These are phyloP conservation scores for Rousettus leschenaultii DNA, from an alignment of 2,113 vertebrate species.

Conservation along the genomic window DNA sequence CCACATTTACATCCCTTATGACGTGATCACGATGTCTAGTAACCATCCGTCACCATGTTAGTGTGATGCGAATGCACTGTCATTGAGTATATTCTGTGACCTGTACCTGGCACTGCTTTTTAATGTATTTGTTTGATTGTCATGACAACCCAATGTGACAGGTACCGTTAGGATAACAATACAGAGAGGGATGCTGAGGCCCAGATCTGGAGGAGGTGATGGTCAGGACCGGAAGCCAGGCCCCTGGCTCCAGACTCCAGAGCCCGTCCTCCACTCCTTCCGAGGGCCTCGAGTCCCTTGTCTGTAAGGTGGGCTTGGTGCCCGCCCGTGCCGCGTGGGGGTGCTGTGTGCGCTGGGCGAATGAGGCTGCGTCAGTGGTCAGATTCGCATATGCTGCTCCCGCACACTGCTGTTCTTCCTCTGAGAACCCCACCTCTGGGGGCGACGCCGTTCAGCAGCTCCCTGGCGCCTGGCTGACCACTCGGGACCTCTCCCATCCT, in stretches of 20 bases:
- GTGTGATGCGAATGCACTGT: not conserved
- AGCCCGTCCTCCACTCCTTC: not conserved
- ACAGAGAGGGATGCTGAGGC: not conserved
- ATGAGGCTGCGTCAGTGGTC: not conserved
- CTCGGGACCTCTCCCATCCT: not conserved
- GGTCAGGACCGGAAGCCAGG: not conserved
- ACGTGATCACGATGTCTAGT: not conserved
- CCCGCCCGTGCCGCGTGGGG: rapidly evolving
- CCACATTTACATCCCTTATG: too few species aligned
- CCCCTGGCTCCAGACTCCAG: not conserved
- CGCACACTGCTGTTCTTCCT: not conserved
- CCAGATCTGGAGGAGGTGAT: not conserved
- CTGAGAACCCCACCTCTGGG: not conserved
- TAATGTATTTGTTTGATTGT: not conserved
- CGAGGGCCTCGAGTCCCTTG: not conserved
- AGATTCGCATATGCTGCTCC: not conserved
- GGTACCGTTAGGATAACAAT: not conserved
- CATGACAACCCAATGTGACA: not conserved
- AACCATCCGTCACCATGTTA: not conserved
- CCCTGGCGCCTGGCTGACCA: not conserved
- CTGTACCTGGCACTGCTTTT: not conserved
- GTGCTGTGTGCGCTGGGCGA: not conserved
- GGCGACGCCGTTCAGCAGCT: not conserved
- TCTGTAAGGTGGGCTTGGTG: not conserved
- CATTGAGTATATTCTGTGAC: too few species aligned